A percentile compares a stretch with the other conserved stretches of the same genome.
Evolutionary conservation across 2,113 vertebrate species (phyloP).

Genomic region (Anoplopoma fimbria): DNA sequence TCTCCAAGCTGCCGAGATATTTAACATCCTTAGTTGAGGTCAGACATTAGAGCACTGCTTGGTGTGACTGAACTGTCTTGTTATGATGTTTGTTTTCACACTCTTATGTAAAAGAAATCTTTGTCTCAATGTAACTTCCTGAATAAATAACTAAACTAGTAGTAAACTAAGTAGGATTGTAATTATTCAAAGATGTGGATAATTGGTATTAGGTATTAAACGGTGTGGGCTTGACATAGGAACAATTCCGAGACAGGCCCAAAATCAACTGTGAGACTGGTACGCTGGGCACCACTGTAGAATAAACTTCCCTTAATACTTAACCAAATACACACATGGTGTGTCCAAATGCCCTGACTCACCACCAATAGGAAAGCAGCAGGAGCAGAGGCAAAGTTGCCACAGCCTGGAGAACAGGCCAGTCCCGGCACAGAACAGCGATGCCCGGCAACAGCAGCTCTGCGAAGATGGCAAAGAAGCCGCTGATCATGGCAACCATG

Average conservation of each 20-base stretch:
- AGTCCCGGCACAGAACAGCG: slow-evolving; percentile 85
- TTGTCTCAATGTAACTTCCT: background rate
- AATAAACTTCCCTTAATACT: background rate
- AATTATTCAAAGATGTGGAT: background rate
- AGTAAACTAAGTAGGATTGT: background rate
- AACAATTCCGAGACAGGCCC: background rate
- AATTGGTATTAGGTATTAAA: background rate
- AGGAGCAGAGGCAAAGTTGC: slow-evolving; percentile 85
- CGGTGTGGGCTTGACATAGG: background rate
- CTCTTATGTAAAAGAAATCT: background rate
- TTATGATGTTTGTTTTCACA: background rate
- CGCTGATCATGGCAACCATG: slow-evolving; percentile 85
- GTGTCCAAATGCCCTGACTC: slow-evolving; percentile 64
- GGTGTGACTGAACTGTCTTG: background rate
- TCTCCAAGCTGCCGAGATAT: background rate
- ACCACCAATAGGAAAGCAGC: slow-evolving; percentile 90
- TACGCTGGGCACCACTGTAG: background rate
- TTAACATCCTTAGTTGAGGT: background rate
- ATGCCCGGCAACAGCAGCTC: slow-evolving; percentile 89
- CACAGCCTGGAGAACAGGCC: slow-evolving; percentile 89
- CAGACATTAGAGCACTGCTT: background rate
- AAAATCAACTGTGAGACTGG: background rate
- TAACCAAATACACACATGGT: background rate
- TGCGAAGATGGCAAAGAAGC: slow-evolving; percentile 87
- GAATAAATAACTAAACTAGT: background rate